A percentile compares a stretch with the other conserved stretches of the same genome.
These are phyloP conservation scores for Liasis olivaceus DNA, from an alignment of 2,797 vertebrate genomes.

Conservation along the genomic window DNA sequence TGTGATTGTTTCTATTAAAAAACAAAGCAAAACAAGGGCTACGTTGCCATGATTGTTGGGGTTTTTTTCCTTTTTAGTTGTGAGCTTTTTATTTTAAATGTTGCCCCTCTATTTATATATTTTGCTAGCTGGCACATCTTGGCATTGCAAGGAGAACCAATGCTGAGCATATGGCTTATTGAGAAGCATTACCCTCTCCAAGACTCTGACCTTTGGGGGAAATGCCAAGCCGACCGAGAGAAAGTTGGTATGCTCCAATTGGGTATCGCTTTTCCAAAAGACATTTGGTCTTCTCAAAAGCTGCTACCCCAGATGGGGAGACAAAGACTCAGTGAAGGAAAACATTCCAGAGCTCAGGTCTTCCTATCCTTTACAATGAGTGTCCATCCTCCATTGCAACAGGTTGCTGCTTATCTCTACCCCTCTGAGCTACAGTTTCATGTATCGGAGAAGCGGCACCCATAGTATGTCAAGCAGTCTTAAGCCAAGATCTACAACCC, in stretches of 20 bases:
- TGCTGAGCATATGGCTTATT: slow-evolving; percentile 59
- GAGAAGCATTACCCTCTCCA: slow-evolving; percentile 47
- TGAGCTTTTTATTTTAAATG: not conserved
- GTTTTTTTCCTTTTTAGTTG: not conserved
- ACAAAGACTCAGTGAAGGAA: not conserved
- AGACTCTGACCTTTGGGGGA: not conserved
- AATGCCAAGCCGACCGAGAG: slow-evolving; percentile 8
- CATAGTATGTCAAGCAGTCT: too few species aligned
- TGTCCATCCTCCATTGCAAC: too few species aligned
- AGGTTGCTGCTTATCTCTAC: too few species aligned
- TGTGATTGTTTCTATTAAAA: slow-evolving; percentile 16
- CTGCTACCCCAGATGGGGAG: not conserved
- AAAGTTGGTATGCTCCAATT: slow-evolving; percentile 27
- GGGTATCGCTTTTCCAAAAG: not conserved
- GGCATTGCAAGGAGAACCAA: slow-evolving; percentile 44
- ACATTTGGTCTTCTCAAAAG: slow-evolving; percentile 11
- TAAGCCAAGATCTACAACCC: too few species aligned
- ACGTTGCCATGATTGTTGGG: not conserved
- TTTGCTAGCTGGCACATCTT: slow-evolving; percentile 49
- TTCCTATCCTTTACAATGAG: too few species aligned
- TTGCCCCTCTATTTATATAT: slow-evolving; percentile 42
- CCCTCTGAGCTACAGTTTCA: too few species aligned
- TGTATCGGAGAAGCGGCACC: too few species aligned
- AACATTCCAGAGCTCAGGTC: too few species aligned
- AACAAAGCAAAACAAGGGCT: too few species aligned